Evolutionary conservation across 1,140 invertebrate species (phyloP).

Genomic region (Oreohelix idahoensis): DNA sequence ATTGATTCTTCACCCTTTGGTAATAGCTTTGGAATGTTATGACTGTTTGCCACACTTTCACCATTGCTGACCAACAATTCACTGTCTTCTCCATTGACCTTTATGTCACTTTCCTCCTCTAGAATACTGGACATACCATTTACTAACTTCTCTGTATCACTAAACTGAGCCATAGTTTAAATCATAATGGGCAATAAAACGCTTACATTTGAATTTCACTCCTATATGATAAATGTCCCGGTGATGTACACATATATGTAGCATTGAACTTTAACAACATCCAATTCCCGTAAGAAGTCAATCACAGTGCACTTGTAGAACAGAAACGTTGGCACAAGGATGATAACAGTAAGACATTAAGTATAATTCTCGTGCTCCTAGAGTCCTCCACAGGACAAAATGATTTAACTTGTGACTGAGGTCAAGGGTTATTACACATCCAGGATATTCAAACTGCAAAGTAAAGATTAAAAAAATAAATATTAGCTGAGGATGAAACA

Average conservation of each 20-base stretch:
- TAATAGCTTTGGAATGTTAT: not conserved
- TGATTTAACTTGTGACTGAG: no score
- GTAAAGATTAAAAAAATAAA: no score
- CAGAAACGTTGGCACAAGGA: no score
- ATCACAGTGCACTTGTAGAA: no score
- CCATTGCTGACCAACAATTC: not conserved
- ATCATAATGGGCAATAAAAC: not conserved
- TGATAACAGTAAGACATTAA: no score
- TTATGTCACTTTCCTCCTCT: not conserved
- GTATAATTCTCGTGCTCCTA: no score
- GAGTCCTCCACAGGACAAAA: no score
- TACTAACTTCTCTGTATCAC: not conserved
- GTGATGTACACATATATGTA: not conserved
- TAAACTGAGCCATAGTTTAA: not conserved
- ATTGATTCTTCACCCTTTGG: not conserved
- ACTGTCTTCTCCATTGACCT: not conserved
- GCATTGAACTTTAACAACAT: not conserved
- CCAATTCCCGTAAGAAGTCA: no score
- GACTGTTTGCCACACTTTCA: not conserved
- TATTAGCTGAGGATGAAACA: no score
- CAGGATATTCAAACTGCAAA: no score
- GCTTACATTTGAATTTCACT: constrained; percentile 7
- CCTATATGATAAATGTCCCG: not conserved
- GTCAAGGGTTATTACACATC: no score
- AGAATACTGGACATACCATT: constrained; percentile 4